Percentiles rank a stretch among this genome's conserved stretches.
phyloP scores from a whole-genome alignment of 2,113 vertebrate genomes.

The Chamaea fasciata region DNA sequence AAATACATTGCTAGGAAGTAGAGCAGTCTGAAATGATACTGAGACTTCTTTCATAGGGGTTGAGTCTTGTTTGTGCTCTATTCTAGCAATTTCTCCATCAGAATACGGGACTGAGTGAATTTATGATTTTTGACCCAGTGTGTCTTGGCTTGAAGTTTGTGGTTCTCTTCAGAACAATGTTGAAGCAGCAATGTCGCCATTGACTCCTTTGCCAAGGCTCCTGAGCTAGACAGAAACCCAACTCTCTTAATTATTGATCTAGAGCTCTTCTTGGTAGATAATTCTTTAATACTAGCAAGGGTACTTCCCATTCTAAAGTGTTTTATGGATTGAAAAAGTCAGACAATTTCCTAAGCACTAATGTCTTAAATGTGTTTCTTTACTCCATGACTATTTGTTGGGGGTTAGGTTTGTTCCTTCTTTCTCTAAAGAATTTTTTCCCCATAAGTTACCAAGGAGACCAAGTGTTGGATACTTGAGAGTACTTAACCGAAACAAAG shows the following conservation, averaged over 20 bases:
- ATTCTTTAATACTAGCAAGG: not conserved
- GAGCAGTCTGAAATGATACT: not conserved
- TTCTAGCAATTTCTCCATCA: not conserved
- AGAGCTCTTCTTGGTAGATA: not conserved
- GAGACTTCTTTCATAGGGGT: not conserved
- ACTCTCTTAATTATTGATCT: not conserved
- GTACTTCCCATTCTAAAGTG: not conserved
- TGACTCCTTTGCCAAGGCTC: not conserved
- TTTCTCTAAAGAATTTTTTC: too few relatives aligned
- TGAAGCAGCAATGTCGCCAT: not conserved
- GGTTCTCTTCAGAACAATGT: not conserved
- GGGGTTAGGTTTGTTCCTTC: too few relatives aligned
- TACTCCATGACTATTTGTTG: too few relatives aligned
- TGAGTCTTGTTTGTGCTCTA: not conserved
- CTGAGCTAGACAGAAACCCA: not conserved
- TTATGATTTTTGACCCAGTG: not conserved
- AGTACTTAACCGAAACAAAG: too few relatives aligned
- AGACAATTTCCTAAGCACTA: not conserved
- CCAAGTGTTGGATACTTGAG: too few relatives aligned
- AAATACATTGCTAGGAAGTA: not conserved
- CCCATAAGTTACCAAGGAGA: too few relatives aligned
- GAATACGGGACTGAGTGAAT: not conserved
- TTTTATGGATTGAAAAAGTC: not conserved
- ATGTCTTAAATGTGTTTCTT: not conserved
- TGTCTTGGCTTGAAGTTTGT: not conserved